Evolutionary conservation across 2,797 vertebrate species (phyloP).

Genomic region (Coreius guichenoti): DNA sequence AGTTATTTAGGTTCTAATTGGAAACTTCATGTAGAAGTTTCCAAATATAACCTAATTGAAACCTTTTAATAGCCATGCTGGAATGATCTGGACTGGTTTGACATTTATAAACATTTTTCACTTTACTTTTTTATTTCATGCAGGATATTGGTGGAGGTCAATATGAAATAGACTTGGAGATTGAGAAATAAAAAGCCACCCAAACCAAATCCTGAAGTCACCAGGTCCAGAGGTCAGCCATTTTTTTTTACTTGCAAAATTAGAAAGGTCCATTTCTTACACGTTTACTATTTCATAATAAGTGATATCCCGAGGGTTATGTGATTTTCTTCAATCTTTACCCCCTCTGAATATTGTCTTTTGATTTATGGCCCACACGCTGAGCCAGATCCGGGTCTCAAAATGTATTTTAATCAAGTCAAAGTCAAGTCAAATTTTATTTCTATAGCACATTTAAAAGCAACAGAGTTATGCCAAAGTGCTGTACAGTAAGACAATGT

Average conservation of each 20-base stretch:
- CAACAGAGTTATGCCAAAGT: too few relatives aligned
- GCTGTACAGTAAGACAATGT: too few relatives aligned
- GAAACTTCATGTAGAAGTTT: background rate
- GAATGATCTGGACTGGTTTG: background rate
- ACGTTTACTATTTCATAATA: background rate
- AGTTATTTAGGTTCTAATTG: background rate
- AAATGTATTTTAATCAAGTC: conserved; percentile 20
- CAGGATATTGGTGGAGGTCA: conserved; percentile 47
- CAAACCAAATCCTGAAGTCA: background rate
- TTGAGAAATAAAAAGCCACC: background rate
- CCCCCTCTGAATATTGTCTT: background rate
- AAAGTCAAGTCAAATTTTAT: too few relatives aligned
- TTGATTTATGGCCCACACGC: background rate
- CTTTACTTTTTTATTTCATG: background rate
- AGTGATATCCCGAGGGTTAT: background rate
- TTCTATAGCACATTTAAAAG: too few relatives aligned
- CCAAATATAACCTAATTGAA: too few relatives aligned
- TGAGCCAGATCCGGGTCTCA: background rate
- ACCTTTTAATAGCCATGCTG: background rate
- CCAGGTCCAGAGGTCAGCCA: conserved; percentile 27
- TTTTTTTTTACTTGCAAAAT: background rate
- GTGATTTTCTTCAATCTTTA: background rate
- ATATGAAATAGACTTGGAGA: conserved; percentile 48
- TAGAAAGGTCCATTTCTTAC: conserved; percentile 16
- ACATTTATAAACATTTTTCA: background rate